Conservation (phyloP, 2,888 invertebrate genomes). For the Drosophila pseudotakahashii region DNA sequence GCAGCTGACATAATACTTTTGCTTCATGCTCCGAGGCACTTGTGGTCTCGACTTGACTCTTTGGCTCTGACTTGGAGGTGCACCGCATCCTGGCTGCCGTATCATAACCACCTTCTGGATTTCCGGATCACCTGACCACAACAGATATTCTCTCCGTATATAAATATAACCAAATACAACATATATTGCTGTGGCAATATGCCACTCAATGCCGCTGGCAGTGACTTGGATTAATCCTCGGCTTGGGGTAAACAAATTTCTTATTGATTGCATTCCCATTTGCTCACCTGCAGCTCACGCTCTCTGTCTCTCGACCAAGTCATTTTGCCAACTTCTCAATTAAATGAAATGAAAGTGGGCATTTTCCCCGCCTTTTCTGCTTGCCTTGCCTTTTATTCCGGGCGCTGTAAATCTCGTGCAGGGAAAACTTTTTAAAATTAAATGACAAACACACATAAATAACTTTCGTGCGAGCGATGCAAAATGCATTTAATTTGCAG, state of each 20-base stretch:
- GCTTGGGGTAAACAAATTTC: slow-evolving; percentile 51
- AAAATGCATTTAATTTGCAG: slow-evolving; percentile 78
- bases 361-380: slow-evolving; percentile 34
- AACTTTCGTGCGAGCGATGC: slow-evolving; percentile 47
- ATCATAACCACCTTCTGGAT: slow-evolving; percentile 6
- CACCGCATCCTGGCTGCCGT: slow-evolving; percentile 1
- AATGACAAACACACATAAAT: slow-evolving; percentile 64
- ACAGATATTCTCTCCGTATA: slow-evolving; percentile 3
- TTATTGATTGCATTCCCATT: slow-evolving; percentile 53
- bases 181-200: slow-evolving; percentile 12
- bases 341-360: slow-evolving; percentile 59
- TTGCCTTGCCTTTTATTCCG: slow-evolving; percentile 1
- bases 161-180: background rate
- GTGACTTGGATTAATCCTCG: slow-evolving; percentile 30
- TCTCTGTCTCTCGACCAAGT: slow-evolving; percentile 7
- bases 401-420: slow-evolving; percentile 72
- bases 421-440: slow-evolving; percentile 70
- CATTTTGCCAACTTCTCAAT: slow-evolving; percentile 67
- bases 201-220: slow-evolving; percentile 4
- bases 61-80: slow-evolving; percentile 21
- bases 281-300: slow-evolving; percentile 19
- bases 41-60: slow-evolving; percentile 34
- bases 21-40: slow-evolving; percentile 35
- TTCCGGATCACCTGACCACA: slow-evolving; percentile 15
- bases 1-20: slow-evolving; percentile 53